Percentiles rank a stretch among this genome's conserved stretches.
Conservation (phyloP, 2,113 vertebrate species). For the Polyodon spathula region DNA sequence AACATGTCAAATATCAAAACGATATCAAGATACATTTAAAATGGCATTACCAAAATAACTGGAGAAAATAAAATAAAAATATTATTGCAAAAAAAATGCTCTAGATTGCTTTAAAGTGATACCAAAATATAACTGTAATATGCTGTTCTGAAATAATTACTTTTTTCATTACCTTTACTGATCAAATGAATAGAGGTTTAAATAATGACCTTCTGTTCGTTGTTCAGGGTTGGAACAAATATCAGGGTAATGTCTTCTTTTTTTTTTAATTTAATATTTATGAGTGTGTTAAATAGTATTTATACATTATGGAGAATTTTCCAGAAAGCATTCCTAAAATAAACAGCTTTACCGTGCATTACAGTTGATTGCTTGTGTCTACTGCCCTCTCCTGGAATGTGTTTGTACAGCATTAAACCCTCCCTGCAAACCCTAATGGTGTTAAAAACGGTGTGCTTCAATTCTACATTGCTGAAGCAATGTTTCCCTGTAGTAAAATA, state of each 20-base stretch:
- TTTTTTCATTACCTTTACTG: background rate
- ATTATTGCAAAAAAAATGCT: too few relatives aligned
- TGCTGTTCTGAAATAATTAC: background rate
- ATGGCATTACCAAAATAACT: background rate
- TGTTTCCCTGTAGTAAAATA: too few relatives aligned
- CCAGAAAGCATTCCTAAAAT: background rate
- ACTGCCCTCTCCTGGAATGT: constrained; percentile 21
- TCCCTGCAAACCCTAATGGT: too few relatives aligned
- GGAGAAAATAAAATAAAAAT: too few relatives aligned
- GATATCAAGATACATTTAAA: background rate
- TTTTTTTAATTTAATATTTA: background rate
- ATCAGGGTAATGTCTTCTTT: background rate
- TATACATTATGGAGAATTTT: background rate
- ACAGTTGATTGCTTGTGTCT: constrained; percentile 21
- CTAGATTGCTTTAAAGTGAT: background rate
- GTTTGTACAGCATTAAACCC: background rate
- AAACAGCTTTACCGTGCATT: background rate
- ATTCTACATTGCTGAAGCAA: too few relatives aligned
- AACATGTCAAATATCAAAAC: background rate
- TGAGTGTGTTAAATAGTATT: background rate
- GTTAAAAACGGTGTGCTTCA: too few relatives aligned
- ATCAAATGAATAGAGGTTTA: background rate
- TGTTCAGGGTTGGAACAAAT: background rate
- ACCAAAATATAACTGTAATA: background rate
- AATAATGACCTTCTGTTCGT: background rate